Evolutionary conservation across 2,113 vertebrate genomes (phyloP).

Genomic region (Eubucco bourcierii): DNA sequence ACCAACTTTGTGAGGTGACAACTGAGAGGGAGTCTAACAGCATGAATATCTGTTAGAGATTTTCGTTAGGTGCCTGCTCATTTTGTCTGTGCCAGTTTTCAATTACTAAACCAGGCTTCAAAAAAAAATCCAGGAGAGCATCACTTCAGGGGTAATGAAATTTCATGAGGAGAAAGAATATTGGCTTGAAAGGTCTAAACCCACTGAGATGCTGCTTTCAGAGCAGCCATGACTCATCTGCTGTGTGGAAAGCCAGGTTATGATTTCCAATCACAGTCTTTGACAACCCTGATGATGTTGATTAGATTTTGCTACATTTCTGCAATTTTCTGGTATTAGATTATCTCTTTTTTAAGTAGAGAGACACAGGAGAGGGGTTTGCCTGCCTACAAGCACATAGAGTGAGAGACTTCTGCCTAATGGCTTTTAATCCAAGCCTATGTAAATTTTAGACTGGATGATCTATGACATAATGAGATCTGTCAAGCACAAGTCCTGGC

Average conservation of each 20-base stretch:
- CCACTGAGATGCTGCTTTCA: background rate
- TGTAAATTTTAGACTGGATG: slow-evolving; percentile 47
- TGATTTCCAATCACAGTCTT: background rate
- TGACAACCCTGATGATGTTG: background rate
- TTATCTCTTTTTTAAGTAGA: background rate
- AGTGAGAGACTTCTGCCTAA: background rate
- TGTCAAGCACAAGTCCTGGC: slow-evolving; percentile 66
- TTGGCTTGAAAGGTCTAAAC: background rate
- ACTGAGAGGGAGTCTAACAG: background rate
- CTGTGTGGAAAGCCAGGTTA: background rate
- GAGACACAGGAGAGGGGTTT: background rate
- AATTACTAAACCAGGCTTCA: background rate
- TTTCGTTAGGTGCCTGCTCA: background rate
- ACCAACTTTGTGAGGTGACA: background rate
- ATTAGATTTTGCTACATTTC: background rate
- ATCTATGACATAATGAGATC: slow-evolving; percentile 65
- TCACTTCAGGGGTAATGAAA: background rate
- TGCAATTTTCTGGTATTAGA: background rate
- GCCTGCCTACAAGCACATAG: background rate
- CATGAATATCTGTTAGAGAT: fast-evolving
- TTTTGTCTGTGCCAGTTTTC: background rate
- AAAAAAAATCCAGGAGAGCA: background rate
- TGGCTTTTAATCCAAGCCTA: slow-evolving; percentile 48
- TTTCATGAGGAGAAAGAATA: background rate
- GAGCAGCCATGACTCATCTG: background rate